Evolutionary conservation across 2,888 invertebrate species (phyloP).

Genomic region (Aphidius colemani): DNA sequence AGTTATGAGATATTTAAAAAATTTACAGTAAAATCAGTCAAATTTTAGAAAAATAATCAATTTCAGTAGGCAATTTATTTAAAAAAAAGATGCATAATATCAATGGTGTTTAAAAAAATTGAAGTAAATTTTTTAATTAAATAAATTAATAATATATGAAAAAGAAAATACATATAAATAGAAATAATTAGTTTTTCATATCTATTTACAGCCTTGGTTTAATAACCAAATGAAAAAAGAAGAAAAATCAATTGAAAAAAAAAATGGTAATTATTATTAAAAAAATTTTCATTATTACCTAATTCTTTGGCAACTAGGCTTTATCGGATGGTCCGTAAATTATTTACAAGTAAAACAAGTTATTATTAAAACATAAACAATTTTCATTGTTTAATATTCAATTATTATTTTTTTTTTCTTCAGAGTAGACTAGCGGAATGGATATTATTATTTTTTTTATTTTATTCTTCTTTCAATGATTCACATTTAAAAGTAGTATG

Average conservation of each 20-base stretch:
- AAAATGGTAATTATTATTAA: constrained; percentile 28
- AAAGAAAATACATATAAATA: constrained; percentile 20
- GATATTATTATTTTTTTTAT: constrained; percentile 1
- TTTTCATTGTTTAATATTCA: constrained; percentile 24
- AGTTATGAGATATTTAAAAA: too few relatives aligned
- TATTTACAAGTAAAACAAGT: constrained; percentile 39
- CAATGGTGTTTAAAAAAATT: too few relatives aligned
- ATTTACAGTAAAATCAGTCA: too few relatives aligned
- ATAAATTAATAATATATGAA: not conserved
- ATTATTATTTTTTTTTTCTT: constrained; percentile 32
- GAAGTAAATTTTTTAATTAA: too few relatives aligned
- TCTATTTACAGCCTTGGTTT: constrained; percentile 27
- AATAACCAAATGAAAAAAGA: not conserved
- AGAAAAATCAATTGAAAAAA: constrained; percentile 28
- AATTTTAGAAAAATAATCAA: too few relatives aligned
- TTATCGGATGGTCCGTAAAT: constrained; percentile 45
- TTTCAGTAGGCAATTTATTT: too few relatives aligned
- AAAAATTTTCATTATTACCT: constrained; percentile 22
- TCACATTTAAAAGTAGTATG: too few relatives aligned
- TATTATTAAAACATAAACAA: constrained; percentile 21
- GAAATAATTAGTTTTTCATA: constrained; percentile 23
- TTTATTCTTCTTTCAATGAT: too few relatives aligned
- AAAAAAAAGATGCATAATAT: too few relatives aligned
- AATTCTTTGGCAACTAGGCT: constrained; percentile 50
- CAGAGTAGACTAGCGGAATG: constrained; percentile 39